Conservation (phyloP, 2,797 vertebrate species). For the Octomys mimax region DNA sequence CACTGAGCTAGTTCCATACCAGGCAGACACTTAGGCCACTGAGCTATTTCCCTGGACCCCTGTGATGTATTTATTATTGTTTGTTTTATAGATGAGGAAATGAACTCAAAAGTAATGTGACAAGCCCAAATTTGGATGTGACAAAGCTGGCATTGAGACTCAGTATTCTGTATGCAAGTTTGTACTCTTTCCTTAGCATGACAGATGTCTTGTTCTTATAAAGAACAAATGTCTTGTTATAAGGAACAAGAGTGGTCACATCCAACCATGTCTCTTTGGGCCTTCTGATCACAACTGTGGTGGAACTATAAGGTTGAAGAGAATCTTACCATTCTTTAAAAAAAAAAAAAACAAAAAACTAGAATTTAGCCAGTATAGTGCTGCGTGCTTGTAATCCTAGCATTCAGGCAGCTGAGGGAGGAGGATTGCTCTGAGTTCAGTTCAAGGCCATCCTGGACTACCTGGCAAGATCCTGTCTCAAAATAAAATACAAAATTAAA, state of each 20-base stretch:
- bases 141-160: background rate
- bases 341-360: background rate
- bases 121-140: background rate
- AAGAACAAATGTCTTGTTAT: background rate
- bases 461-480: background rate
- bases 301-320: background rate
- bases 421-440: background rate
- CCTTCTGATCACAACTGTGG: background rate
- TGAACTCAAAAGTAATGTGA: background rate
- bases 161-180: background rate
- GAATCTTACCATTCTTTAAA: background rate
- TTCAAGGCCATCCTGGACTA: background rate
- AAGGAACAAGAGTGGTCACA: background rate
- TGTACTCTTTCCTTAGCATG: background rate
- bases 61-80: background rate
- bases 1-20: no score
- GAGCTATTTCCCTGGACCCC: no score
- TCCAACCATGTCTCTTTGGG: background rate
- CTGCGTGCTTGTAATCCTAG: background rate
- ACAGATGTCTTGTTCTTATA: background rate
- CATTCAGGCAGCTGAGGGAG: background rate
- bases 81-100: slow-evolving; percentile 1
- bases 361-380: background rate
- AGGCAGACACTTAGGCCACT: no score
- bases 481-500: background rate